phyloP scores from a whole-genome alignment of 2,797 vertebrate species.

The Myotis myotis region DNA sequence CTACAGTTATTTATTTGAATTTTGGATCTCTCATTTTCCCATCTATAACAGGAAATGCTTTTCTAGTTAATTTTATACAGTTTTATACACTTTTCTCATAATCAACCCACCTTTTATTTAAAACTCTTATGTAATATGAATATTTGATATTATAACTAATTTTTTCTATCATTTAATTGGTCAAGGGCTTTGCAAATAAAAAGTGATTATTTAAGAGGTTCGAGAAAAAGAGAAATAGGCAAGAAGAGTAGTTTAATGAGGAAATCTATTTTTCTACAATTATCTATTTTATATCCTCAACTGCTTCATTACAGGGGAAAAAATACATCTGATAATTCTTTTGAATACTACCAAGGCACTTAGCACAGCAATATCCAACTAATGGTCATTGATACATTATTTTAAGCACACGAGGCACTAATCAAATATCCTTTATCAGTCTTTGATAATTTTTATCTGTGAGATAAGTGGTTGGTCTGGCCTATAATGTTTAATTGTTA shows the following conservation, averaged over 20 bases:
- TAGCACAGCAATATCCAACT: not conserved
- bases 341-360: not conserved
- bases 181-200: conserved; percentile 42
- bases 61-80: not conserved
- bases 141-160: not conserved
- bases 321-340: conserved; percentile 5
- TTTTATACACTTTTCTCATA: not conserved
- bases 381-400: not conserved
- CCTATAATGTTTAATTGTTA: conserved; percentile 31
- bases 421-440: conserved; percentile 25
- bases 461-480: not conserved
- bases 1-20: not conserved
- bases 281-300: conserved; percentile 7
- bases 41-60: not conserved
- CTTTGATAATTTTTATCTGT: conserved; percentile 21
- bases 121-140: not conserved
- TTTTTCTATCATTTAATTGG: conserved; percentile 5
- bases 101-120: not conserved
- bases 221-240: not conserved
- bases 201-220: not conserved
- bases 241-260: conserved; percentile 37
- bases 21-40: not conserved
- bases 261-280: conserved; percentile 28
- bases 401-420: not conserved
- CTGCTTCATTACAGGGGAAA: conserved; percentile 11